A percentile compares a stretch with the other conserved stretches of the same genome.
These are phyloP conservation scores for Coilia nasus DNA, from an alignment of 2,797 vertebrate species.

Conservation along the genomic window DNA sequence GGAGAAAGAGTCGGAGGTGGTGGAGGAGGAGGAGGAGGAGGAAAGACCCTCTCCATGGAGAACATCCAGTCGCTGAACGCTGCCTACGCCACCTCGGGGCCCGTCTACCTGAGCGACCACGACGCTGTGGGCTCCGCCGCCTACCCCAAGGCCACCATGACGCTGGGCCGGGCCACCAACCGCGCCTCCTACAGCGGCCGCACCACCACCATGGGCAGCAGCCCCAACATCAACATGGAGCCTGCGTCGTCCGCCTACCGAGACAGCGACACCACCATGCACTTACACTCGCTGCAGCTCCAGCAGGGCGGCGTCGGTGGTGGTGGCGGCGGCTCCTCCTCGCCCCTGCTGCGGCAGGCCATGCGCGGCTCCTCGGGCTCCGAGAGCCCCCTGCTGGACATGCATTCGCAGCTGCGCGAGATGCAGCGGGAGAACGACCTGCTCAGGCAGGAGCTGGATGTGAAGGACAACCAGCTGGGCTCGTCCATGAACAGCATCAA, in stretches of 20 bases:
- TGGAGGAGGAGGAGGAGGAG: slow-evolving; percentile 78
- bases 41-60: slow-evolving; percentile 96
- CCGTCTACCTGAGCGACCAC: slow-evolving; percentile 90
- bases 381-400: slow-evolving; percentile 76
- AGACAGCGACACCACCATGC: slow-evolving; percentile 73
- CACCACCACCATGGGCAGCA: slow-evolving; percentile 87
- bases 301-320: neutral
- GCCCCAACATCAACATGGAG: slow-evolving; percentile 87
- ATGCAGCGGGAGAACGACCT: slow-evolving; percentile 90
- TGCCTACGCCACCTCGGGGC: slow-evolving; percentile 93
- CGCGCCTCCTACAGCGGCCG: slow-evolving; percentile 83
- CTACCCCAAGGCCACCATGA: slow-evolving; percentile 94
- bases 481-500: slow-evolving; percentile 86
- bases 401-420: slow-evolving; percentile 89
- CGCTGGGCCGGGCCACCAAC: slow-evolving; percentile 88
- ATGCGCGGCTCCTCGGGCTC: slow-evolving; percentile 67
- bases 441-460: slow-evolving; percentile 88
- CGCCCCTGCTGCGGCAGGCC: slow-evolving; percentile 79
- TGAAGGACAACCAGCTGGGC: slow-evolving; percentile 84
- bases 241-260: slow-evolving; percentile 28
- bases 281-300: slow-evolving; percentile 63
- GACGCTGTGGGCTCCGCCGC: slow-evolving; percentile 85
- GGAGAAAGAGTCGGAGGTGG: slow-evolving; percentile 81
- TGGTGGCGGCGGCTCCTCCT: slow-evolving; percentile 63
- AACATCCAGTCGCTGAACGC: slow-evolving; percentile 97